These are phyloP conservation scores for Potorous gilbertii DNA, from an alignment of 2,797 vertebrate species.

Conservation along the genomic window DNA sequence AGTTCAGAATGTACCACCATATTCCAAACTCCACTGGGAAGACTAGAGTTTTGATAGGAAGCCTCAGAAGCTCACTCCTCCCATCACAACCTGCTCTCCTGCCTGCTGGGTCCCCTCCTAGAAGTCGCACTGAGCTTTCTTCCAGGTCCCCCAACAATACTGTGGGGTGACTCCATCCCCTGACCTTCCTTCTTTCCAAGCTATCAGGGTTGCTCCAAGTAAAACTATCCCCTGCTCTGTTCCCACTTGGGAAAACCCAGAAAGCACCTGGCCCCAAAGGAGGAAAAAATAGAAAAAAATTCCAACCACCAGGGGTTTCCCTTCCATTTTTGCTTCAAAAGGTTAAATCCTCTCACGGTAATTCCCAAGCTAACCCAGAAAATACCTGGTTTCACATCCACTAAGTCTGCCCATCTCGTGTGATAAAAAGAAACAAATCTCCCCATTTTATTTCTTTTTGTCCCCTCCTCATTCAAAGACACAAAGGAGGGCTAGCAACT, in stretches of 20 bases:
- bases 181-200: not conserved
- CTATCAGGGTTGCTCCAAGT: not conserved
- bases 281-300: not conserved
- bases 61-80: constrained; percentile 1
- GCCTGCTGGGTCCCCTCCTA: not conserved
- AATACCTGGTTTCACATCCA: not conserved
- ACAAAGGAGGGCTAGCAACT: not conserved
- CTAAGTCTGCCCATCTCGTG: not conserved
- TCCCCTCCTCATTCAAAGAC: not conserved
- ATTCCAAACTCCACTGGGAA: not conserved
- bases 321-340: not conserved
- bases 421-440: not conserved
- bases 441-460: not conserved
- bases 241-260: not conserved
- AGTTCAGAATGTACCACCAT: not conserved
- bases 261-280: not conserved
- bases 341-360: not conserved
- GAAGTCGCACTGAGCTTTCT: not conserved
- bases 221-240: not conserved
- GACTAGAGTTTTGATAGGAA: not conserved
- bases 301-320: not conserved
- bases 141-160: not conserved
- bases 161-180: not conserved
- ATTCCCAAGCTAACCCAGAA: not conserved
- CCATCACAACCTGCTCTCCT: not conserved